Percentiles rank a stretch among this genome's conserved stretches.
Evolutionary conservation across 2,113 vertebrate species (phyloP).

Genomic region (Rhizomys pruinosus): DNA sequence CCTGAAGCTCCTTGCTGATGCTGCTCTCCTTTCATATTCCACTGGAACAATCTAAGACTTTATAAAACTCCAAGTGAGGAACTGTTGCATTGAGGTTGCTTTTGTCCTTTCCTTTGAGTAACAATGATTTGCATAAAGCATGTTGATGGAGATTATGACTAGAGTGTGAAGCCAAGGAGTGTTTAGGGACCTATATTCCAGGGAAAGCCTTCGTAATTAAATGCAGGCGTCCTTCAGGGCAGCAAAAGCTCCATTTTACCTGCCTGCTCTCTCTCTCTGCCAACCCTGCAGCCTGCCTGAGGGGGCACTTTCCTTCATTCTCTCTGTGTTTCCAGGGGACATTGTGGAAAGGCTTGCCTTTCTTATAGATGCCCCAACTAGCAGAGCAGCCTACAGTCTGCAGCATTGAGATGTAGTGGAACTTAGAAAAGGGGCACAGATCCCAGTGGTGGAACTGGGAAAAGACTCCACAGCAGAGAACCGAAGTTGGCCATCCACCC

Average conservation of each 20-base stretch:
- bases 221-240: background rate
- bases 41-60: constrained; percentile 1
- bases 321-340: background rate
- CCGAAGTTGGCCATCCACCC: background rate
- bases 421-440: background rate
- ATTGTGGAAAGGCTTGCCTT: background rate
- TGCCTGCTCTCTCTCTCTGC: background rate
- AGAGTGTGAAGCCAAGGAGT: background rate
- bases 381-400: background rate
- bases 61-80: background rate
- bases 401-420: background rate
- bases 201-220: background rate
- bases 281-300: background rate
- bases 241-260: background rate
- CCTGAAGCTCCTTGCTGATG: background rate
- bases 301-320: background rate
- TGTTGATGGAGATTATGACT: background rate
- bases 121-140: background rate
- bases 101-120: background rate
- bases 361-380: background rate
- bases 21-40: background rate
- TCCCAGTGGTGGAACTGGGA: background rate
- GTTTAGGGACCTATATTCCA: background rate
- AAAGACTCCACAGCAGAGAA: background rate
- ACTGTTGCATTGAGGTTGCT: background rate